Base-by-base conservation (phyloP, 1,140 invertebrate species). In the Drosophila repletoides region DNA sequence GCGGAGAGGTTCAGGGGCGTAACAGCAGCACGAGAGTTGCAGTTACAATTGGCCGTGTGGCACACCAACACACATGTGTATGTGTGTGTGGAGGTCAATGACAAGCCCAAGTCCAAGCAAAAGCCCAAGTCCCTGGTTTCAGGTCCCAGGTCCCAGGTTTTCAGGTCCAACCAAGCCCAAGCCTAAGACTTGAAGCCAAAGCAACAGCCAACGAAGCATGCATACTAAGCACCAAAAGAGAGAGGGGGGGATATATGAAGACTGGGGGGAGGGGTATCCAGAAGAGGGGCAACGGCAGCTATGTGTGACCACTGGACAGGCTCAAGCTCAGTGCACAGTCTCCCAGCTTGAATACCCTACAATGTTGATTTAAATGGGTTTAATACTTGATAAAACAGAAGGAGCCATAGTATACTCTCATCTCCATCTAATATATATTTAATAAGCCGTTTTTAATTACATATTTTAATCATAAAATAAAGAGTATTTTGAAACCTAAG, bases 221-320 rank as follows among this genome's bases (percentile, higher is more conserved):
- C 79, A 83, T 83, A 83, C 79, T 83, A 83, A 83, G 79, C 77
- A 76, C 55, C n/a, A n/a, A n/a, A 14, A 24, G 19, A 14, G 29
- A 28, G 2, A 21, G 7, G 40, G 17, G 21, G 22, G 15, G 19
- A 22, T 14, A 33, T n/a, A n/a, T n/a, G n/a, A n/a, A n/a, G n/a
- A n/a, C n/a, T n/a, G n/a, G n/a, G n/a, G n/a, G n/a, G 36, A 9
- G 28, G n/a, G 33, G 9, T 38, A 40, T 9, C 17, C 17, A 19
- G 31, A 10, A 5, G 10, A 12, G 7, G 12, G 31, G 56, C 14
- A 49, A 38, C 22, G 28, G 31, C 58, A 65, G 56, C 72, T 53
- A 80, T 70, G 76, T 75, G 76, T 81, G 72, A 76, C 76, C 76
- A 76, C 14, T 51, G 73, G 58, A 45, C 73, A 69, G 53, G 24